Evolutionary conservation across 2,888 invertebrate species (phyloP).

Genomic region (Heliconius aoede): DNA sequence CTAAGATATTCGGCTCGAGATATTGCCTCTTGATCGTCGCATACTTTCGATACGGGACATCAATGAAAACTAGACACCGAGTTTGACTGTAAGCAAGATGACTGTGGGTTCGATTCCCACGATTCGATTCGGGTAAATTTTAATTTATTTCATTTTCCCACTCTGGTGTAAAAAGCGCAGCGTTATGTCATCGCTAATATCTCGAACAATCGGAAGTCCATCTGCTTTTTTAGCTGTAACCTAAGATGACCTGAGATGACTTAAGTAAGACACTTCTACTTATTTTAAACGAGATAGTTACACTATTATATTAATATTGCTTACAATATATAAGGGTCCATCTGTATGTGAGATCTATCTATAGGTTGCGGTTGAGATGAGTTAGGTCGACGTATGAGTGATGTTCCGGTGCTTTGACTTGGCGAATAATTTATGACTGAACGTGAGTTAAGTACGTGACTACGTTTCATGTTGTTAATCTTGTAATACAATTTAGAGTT

Average conservation of each 20-base stretch:
- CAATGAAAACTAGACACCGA: no score
- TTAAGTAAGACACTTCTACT: background rate
- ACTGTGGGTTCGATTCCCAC: no score
- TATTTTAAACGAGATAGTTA: background rate
- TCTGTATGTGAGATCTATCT: constrained; percentile 16
- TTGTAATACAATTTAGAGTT: background rate
- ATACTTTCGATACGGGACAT: no score
- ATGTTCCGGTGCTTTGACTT: constrained; percentile 51
- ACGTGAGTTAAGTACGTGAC: constrained; percentile 20
- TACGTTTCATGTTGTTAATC: constrained; percentile 22
- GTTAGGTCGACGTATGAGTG: constrained; percentile 61
- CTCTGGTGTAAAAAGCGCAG: background rate
- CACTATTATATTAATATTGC: background rate
- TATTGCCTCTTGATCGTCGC: background rate
- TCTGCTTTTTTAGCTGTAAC: no score
- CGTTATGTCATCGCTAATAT: background rate
- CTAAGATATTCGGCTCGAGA: background rate
- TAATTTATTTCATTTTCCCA: background rate
- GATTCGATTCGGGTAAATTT: background rate
- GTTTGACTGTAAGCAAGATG: no score
- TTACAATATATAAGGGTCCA: background rate
- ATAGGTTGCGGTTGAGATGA: constrained; percentile 44
- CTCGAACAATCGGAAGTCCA: background rate
- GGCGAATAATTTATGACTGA: constrained; percentile 35
- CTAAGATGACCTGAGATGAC: background rate